Conservation (phyloP, 2,113 vertebrate genomes). For the Dolichotis patagonum region DNA sequence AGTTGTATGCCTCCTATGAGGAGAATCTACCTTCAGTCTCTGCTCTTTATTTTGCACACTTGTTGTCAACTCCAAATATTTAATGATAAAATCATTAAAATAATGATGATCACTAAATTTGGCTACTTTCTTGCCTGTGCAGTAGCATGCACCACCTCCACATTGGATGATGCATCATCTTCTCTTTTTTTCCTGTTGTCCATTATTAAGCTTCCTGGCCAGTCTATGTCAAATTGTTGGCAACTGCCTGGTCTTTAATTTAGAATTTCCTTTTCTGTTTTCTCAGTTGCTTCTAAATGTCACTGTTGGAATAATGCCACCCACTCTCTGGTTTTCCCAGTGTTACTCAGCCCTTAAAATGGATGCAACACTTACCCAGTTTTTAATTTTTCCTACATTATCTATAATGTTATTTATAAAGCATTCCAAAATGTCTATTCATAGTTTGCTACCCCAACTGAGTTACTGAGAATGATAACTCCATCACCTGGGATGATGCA, state of each 20-base stretch:
- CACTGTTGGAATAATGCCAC: not conserved
- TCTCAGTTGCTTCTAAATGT: not conserved
- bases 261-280: not conserved
- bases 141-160: not conserved
- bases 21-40: not conserved
- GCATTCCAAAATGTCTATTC: not conserved
- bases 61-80: not conserved
- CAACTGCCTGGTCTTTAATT: not conserved
- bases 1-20: not conserved
- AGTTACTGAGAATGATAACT: conserved; percentile 13
- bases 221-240: not conserved
- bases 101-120: not conserved
- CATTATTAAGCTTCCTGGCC: not conserved
- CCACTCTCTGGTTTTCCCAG: not conserved
- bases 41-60: not conserved
- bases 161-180: not conserved
- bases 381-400: not conserved
- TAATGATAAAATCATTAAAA: not conserved
- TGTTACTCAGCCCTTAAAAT: not conserved
- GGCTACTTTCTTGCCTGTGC: not conserved
- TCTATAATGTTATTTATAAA: conserved; percentile 9
- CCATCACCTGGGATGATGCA: not conserved
- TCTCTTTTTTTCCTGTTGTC: not conserved
- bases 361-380: not conserved
- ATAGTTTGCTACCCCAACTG: not conserved